A percentile compares a stretch with the other conserved stretches of the same genome.
Evolutionary conservation across 2,113 vertebrate species (phyloP).

Genomic region (Caranx ignobilis): DNA sequence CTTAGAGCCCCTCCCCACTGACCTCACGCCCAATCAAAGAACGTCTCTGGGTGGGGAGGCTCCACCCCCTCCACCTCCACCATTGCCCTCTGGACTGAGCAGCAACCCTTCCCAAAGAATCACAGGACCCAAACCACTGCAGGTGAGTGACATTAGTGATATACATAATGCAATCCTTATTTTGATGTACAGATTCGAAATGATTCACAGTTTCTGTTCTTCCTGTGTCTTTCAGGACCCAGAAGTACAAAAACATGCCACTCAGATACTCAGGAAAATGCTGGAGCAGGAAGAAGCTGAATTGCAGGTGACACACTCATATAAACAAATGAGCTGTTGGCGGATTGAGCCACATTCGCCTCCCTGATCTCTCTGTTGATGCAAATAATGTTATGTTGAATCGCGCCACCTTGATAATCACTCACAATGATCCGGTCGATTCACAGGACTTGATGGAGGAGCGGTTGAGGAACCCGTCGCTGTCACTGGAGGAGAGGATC

Average conservation of each 20-base stretch:
- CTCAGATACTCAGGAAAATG: slow-evolving; percentile 94
- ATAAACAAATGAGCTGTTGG: neutral
- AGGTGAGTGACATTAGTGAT: slow-evolving; percentile 77
- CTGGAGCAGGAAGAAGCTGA: slow-evolving; percentile 93
- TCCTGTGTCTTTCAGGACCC: slow-evolving; percentile 83
- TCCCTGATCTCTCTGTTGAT: neutral
- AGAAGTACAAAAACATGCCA: slow-evolving; percentile 91
- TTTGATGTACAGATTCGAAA: no score
- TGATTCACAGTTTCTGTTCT: neutral
- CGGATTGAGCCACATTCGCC: no score
- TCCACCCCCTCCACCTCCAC: slow-evolving; percentile 71
- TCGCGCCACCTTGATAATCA: no score
- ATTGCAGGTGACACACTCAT: slow-evolving; percentile 85
- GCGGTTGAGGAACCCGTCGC: slow-evolving; percentile 84
- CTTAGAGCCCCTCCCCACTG: slow-evolving; percentile 77
- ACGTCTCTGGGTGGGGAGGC: slow-evolving; percentile 67
- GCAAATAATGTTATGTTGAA: neutral
- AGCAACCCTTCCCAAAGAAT: slow-evolving; percentile 87
- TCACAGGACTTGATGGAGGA: slow-evolving; percentile 87
- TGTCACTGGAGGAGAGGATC: slow-evolving; percentile 88
- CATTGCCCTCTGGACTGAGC: slow-evolving; percentile 83
- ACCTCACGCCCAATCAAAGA: slow-evolving; percentile 77
- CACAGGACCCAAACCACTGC: slow-evolving; percentile 91
- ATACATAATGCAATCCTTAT: no score
- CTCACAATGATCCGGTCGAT: neutral